Evolutionary conservation across 2,113 vertebrate species (phyloP).

Genomic region (Campylorhamphus procurvoides): DNA sequence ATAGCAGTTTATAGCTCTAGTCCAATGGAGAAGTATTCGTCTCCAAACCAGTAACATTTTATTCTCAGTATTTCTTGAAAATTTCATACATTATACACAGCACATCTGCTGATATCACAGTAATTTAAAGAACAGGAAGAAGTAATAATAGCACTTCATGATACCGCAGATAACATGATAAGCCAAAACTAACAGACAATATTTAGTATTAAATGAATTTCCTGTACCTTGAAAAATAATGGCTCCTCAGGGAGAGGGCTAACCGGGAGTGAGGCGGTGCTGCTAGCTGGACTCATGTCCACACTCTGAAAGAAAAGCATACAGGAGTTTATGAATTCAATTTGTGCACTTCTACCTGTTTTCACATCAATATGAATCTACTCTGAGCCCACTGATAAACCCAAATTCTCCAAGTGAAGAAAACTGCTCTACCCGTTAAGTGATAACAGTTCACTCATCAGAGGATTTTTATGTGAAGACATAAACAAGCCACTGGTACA

Average conservation of each 20-base stretch:
- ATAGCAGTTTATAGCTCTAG: not conserved
- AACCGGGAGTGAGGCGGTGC: slow-evolving; percentile 91
- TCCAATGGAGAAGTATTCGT: not conserved
- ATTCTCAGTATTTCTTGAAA: not conserved
- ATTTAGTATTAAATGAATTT: not conserved
- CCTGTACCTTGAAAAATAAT: slow-evolving; percentile 88
- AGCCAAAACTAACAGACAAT: not conserved
- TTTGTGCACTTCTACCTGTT: not conserved
- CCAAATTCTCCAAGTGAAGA: not conserved
- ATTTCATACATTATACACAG: not conserved
- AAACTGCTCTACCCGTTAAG: rapidly evolving
- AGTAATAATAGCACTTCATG: not conserved
- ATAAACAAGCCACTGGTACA: not conserved
- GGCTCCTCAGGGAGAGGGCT: slow-evolving; percentile 93
- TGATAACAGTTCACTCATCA: not conserved
- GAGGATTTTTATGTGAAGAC: not conserved
- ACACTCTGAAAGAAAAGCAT: slow-evolving; percentile 82
- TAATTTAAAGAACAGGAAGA: not conserved
- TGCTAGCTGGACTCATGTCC: slow-evolving; percentile 93
- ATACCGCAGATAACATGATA: not conserved
- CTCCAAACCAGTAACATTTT: not conserved
- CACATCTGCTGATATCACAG: not conserved
- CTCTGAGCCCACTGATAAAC: not conserved
- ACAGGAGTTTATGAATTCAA: not conserved
- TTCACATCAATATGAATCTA: not conserved